A percentile compares a stretch with the other conserved stretches of the same genome.
phyloP scores from a whole-genome alignment of 2,888 invertebrate genomes.

The Sympetrum striolatum region DNA sequence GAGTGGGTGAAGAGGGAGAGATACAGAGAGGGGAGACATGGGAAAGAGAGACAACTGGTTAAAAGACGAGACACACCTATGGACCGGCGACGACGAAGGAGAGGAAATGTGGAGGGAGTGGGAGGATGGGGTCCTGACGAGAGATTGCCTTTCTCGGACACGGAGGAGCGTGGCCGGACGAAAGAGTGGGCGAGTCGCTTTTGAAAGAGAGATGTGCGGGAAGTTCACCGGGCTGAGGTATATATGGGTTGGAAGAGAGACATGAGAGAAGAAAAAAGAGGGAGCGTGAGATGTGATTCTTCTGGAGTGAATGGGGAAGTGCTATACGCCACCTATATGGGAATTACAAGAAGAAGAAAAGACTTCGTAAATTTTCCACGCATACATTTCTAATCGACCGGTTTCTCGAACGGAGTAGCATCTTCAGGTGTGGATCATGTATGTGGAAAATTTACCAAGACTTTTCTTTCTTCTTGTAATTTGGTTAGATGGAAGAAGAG shows the following conservation, averaged over 20 bases:
- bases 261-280: not conserved
- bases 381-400: no score
- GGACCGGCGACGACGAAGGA: not conserved
- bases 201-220: not conserved
- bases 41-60: not conserved
- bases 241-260: no score
- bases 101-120: not conserved
- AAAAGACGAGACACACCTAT: not conserved
- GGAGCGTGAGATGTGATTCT: not conserved
- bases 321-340: no score
- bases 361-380: no score
- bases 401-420: no score
- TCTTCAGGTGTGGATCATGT: no score
- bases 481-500: no score
- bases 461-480: no score
- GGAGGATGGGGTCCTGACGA: not conserved
- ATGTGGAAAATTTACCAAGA: no score
- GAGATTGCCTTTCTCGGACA: conserved; percentile 21
- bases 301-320: no score
- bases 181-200: not conserved
- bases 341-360: no score
- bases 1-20: not conserved
- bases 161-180: not conserved
- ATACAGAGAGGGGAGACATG: not conserved
- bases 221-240: no score